Conservation (phyloP, 1,140 invertebrate species). For the Metopolophium dirhodum region DNA sequence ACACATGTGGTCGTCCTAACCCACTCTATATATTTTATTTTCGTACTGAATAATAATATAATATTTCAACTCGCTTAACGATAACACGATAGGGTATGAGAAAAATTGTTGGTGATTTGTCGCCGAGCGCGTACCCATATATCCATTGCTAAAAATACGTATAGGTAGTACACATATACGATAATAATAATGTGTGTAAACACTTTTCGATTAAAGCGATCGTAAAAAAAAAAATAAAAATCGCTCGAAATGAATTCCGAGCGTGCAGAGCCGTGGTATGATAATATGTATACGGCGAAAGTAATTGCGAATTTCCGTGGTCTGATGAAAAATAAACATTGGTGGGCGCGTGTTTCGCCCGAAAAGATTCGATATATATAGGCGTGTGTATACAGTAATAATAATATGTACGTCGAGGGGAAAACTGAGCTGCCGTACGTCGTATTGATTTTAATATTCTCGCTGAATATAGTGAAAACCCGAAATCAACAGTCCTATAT, state of each 20-base stretch:
- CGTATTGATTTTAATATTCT: constrained; percentile 26
- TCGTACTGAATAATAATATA: not conserved
- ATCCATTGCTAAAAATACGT: too few species aligned
- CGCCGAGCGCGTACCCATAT: not conserved
- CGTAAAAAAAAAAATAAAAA: not conserved
- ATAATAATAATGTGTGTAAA: not conserved
- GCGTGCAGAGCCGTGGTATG: not conserved
- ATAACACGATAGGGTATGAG: not conserved
- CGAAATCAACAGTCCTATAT: constrained; percentile 9
- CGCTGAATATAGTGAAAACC: not conserved
- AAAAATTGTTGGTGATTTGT: not conserved
- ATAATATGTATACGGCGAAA: not conserved
- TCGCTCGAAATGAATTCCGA: not conserved
- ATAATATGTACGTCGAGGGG: not conserved
- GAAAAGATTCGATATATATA: not conserved
- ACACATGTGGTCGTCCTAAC: too few species aligned
- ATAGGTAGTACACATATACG: not conserved
- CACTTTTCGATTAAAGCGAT: constrained; percentile 8
- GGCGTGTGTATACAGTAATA: not conserved
- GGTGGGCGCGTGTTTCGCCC: not conserved
- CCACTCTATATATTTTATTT: not conserved
- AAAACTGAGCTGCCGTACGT: not conserved
- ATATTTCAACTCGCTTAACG: not conserved
- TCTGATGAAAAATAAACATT: constrained; percentile 30
- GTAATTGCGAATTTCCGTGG: constrained; percentile 28